Conservation (phyloP, 2,797 vertebrate genomes). For the Apogon hyalosoma region DNA sequence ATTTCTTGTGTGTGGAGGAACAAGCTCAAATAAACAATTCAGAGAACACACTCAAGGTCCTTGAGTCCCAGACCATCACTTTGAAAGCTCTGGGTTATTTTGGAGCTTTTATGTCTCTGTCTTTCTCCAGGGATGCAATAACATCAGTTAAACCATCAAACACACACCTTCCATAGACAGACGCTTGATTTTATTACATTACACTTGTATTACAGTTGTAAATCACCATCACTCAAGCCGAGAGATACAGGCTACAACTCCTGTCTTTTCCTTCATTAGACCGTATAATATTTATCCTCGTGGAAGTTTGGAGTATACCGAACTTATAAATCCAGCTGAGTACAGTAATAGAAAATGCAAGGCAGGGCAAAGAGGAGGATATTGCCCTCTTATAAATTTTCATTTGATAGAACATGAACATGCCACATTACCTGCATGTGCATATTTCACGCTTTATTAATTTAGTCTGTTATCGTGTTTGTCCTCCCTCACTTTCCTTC, state of each 20-base stretch:
- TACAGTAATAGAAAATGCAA: slow-evolving; percentile 46
- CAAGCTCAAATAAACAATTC: slow-evolving; percentile 2
- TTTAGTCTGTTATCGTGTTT: too few relatives aligned
- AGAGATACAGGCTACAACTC: slow-evolving; percentile 29
- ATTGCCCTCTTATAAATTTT: slow-evolving; percentile 51
- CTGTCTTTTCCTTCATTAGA: slow-evolving; percentile 34
- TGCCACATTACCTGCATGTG: slow-evolving; percentile 9
- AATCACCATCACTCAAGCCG: slow-evolving; percentile 40
- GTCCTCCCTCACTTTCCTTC: too few relatives aligned
- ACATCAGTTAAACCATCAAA: slow-evolving; percentile 51
- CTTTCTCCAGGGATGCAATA: slow-evolving; percentile 18
- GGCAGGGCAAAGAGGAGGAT: slow-evolving; percentile 38
- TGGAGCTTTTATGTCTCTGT: slow-evolving; percentile 26
- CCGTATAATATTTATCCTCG: slow-evolving; percentile 60
- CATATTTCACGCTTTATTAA: not conserved
- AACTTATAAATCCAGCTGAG: slow-evolving; percentile 53
- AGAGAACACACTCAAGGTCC: slow-evolving; percentile 9
- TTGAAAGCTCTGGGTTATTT: slow-evolving; percentile 10
- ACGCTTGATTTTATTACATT: slow-evolving; percentile 42
- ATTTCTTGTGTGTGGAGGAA: not conserved
- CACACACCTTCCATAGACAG: slow-evolving; percentile 36
- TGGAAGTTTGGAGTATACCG: slow-evolving; percentile 41
- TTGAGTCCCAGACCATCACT: slow-evolving; percentile 8
- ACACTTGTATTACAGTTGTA: slow-evolving; percentile 49
- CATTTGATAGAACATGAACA: slow-evolving; percentile 37